Percentiles rank a stretch among this genome's conserved stretches.
Conservation (phyloP, 2,888 invertebrate genomes). For the Lamellibrachia satsuma region DNA sequence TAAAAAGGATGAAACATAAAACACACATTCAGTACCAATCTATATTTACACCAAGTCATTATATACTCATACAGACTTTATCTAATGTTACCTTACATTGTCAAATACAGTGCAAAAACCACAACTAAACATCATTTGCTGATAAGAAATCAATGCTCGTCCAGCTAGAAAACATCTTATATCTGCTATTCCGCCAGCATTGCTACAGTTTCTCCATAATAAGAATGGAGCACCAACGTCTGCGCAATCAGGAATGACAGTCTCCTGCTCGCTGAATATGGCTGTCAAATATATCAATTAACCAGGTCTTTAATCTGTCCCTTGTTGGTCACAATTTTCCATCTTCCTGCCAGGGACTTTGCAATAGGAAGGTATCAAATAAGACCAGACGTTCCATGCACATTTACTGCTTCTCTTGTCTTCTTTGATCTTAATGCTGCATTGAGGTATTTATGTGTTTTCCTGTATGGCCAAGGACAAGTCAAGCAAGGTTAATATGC, state of each 20-base stretch:
- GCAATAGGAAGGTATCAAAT: constrained; percentile 12
- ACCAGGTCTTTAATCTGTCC: neutral
- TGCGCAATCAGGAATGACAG: neutral
- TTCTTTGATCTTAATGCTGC: constrained; percentile 12
- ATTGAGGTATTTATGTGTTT: neutral
- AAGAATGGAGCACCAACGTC: neutral
- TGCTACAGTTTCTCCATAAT: constrained; percentile 3
- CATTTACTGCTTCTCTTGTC: neutral
- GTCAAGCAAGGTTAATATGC: neutral
- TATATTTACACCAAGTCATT: no score
- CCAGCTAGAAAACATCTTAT: neutral
- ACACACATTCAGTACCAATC: no score
- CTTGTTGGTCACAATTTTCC: constrained; percentile 4
- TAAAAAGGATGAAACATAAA: no score
- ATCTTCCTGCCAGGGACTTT: neutral
- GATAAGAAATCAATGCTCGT: neutral
- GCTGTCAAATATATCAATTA: constrained; percentile 17
- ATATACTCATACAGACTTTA: no score
- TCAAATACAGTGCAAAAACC: neutral
- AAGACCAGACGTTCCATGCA: neutral
- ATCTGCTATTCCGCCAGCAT: neutral
- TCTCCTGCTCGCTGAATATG: neutral
- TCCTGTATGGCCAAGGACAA: neutral
- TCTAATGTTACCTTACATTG: neutral
- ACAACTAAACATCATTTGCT: neutral